phyloP scores from a whole-genome alignment of 2,888 invertebrate genomes.

The Mycalesis mineus region DNA sequence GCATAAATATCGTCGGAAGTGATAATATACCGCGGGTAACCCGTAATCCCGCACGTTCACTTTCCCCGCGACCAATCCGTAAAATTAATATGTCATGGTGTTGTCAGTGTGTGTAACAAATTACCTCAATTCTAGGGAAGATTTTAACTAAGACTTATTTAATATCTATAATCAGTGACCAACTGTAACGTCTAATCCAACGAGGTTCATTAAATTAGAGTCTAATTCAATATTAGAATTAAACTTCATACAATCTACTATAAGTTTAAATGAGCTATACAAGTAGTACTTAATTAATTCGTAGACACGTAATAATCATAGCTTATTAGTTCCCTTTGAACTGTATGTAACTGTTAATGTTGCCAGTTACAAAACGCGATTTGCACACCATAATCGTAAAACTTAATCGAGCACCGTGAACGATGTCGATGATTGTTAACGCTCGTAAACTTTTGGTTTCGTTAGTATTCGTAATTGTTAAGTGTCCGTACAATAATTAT shows the following conservation, averaged over 20 bases:
- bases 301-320: too few relatives aligned
- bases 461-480: constrained; percentile 18
- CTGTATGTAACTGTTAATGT: neutral
- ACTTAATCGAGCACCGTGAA: neutral
- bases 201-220: too few relatives aligned
- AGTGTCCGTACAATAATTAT: neutral
- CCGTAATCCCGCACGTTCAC: constrained; percentile 15
- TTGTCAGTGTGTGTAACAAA: constrained; percentile 12
- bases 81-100: constrained; percentile 24
- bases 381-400: constrained; percentile 1
- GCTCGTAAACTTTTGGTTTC: constrained; percentile 22
- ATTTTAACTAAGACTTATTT: neutral
- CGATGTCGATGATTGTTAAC: constrained; percentile 9
- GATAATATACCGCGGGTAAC: neutral
- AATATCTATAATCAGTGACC: too few relatives aligned
- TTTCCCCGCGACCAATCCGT: constrained; percentile 25
- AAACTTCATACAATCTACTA: too few relatives aligned
- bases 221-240: too few relatives aligned
- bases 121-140: constrained; percentile 1
- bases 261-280: too few relatives aligned
- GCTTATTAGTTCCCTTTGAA: too few relatives aligned
- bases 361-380: neutral
- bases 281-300: too few relatives aligned
- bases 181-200: too few relatives aligned
- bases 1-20: constrained; percentile 1